A percentile compares a stretch with the other conserved stretches of the same genome.
Evolutionary conservation across 2,888 invertebrate genomes (phyloP).

Genomic region (Pollenia angustigena): DNA sequence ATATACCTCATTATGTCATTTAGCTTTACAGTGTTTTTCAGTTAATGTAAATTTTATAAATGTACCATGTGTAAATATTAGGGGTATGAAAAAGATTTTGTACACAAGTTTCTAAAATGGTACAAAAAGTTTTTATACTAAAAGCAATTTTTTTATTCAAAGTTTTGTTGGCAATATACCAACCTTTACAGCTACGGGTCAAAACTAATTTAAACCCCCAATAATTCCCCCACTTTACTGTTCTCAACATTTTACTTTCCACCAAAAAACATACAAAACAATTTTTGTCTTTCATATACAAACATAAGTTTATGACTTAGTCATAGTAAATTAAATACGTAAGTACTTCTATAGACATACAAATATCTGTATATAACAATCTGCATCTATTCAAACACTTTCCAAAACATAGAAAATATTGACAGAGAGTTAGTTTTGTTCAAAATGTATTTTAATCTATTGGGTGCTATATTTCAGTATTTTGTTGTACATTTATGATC

Average conservation of each 20-base stretch:
- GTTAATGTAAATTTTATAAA: slow-evolving; percentile 77
- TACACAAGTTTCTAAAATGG: too few relatives aligned
- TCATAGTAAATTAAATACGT: neutral
- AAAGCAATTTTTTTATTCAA: neutral
- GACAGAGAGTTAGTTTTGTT: neutral
- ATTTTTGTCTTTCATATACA: slow-evolving; percentile 1
- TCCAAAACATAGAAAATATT: neutral
- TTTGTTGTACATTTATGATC: slow-evolving; percentile 51
- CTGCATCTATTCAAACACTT: neutral
- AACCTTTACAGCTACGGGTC: neutral
- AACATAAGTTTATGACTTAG: slow-evolving; percentile 19
- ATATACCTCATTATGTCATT: slow-evolving; percentile 76
- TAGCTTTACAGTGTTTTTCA: slow-evolving; percentile 61
- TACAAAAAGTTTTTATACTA: neutral
- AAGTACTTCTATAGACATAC: neutral
- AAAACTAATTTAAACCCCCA: slow-evolving; percentile 28
- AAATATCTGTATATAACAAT: neutral
- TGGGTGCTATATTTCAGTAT: slow-evolving; percentile 56
- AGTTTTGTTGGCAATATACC: too few relatives aligned
- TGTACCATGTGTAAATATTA: slow-evolving; percentile 63
- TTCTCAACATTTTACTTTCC: slow-evolving; percentile 17
- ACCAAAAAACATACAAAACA: neutral
- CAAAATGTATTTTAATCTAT: slow-evolving; percentile 14
- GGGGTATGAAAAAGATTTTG: slow-evolving; percentile 9
- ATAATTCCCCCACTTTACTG: neutral